Conservation (phyloP, 2,113 vertebrate species). For the Sylvilagus bachmani region DNA sequence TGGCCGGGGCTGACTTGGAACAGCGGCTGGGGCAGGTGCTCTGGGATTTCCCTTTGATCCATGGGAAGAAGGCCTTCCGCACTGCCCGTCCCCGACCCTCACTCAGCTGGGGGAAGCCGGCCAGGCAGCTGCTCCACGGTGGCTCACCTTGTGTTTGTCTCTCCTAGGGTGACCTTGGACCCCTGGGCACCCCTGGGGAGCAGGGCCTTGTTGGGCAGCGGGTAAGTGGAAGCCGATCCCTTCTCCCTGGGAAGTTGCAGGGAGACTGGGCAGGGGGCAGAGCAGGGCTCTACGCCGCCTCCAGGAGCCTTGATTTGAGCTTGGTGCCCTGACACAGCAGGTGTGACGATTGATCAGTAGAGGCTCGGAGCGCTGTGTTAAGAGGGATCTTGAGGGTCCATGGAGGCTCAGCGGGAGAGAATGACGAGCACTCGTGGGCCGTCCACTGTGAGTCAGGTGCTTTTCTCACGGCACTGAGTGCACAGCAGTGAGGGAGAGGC, state of each 20-base stretch:
- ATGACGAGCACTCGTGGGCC: rapidly evolving
- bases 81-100: no score
- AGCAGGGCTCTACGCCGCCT: not conserved
- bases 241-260: not conserved
- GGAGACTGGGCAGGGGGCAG: not conserved
- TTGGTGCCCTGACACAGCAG: not conserved
- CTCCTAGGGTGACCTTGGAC: slow-evolving; percentile 92
- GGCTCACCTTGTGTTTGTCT: slow-evolving; percentile 38
- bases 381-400: not conserved
- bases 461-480: not conserved
- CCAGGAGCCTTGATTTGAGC: no score
- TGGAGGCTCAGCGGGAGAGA: not conserved
- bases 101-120: not conserved
- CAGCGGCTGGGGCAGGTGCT: not conserved
- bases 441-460: not conserved
- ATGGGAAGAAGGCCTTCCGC: not conserved
- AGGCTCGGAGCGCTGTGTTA: not conserved
- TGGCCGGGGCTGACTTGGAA: not conserved
- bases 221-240: slow-evolving; percentile 87
- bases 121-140: no score
- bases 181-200: slow-evolving; percentile 92
- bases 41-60: not conserved
- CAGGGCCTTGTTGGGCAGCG: slow-evolving; percentile 94
- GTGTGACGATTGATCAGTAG: not conserved
- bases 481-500: not conserved